A percentile compares a stretch with the other conserved stretches of the same genome.
Evolutionary conservation across 2,113 vertebrate species (phyloP).

Genomic region (Arizona elegans): DNA sequence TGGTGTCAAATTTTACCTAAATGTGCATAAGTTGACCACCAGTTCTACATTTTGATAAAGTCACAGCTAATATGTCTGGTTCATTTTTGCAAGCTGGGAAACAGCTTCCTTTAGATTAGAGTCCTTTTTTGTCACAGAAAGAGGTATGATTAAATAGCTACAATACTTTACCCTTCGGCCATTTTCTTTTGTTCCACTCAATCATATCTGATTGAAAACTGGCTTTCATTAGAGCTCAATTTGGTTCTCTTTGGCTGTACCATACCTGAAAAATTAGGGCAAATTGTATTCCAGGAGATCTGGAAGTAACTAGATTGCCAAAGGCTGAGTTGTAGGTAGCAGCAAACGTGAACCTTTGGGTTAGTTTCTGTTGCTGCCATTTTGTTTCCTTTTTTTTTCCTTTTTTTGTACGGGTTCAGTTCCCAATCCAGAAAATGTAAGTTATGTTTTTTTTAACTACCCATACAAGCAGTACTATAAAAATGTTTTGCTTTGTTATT

Average conservation of each 20-base stretch:
- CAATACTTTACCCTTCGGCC: background rate
- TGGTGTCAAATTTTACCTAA: slow-evolving; percentile 36
- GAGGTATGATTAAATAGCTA: slow-evolving; percentile 54
- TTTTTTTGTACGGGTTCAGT: slow-evolving; percentile 61
- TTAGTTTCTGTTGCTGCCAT: slow-evolving; percentile 50
- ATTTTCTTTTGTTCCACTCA: background rate
- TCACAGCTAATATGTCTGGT: slow-evolving; percentile 63
- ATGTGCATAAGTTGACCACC: background rate
- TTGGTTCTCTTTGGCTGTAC: background rate
- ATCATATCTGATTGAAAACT: background rate
- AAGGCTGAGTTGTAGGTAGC: slow-evolving; percentile 10
- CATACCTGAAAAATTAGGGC: background rate
- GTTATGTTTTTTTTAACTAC: slow-evolving; percentile 69
- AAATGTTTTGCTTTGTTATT: slow-evolving; percentile 66
- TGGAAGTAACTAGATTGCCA: background rate
- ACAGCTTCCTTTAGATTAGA: slow-evolving; percentile 33
- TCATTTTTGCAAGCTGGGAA: slow-evolving; percentile 54
- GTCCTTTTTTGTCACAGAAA: slow-evolving; percentile 32
- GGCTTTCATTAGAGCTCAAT: background rate
- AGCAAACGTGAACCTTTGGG: slow-evolving; percentile 46
- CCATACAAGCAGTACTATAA: slow-evolving; percentile 69
- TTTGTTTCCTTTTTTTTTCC: background rate
- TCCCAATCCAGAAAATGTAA: slow-evolving; percentile 70
- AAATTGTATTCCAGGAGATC: background rate
- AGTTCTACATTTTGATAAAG: slow-evolving; percentile 30